phyloP scores from a whole-genome alignment of 2,113 vertebrate genomes.

The Tautogolabrus adspersus region DNA sequence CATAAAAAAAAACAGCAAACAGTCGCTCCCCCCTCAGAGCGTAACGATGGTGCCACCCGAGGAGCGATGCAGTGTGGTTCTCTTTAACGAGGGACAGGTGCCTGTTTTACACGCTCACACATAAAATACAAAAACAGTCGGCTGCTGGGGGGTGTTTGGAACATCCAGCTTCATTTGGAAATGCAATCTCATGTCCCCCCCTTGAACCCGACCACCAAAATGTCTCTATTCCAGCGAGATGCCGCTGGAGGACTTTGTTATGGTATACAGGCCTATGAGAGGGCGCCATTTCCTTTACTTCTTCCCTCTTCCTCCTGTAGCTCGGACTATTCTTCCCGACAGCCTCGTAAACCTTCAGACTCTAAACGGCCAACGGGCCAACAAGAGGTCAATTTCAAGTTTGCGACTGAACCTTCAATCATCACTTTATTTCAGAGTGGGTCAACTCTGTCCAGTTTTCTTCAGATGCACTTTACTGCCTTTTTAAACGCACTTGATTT shows the following conservation, averaged over 20 bases:
- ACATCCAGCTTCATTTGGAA: conserved; percentile 63
- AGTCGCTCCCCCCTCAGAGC: not conserved
- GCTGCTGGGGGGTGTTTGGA: conserved; percentile 52
- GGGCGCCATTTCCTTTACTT: conserved; percentile 2
- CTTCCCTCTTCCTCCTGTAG: not conserved
- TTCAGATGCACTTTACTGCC: too few relatives aligned
- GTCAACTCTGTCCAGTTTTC: too few relatives aligned
- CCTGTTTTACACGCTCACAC: conserved; percentile 55
- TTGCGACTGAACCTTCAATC: too few relatives aligned
- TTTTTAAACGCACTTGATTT: not conserved
- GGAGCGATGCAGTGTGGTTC: conserved; percentile 15
- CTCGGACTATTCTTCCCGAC: conserved; percentile 18
- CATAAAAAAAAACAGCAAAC: not conserved
- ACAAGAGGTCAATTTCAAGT: too few relatives aligned
- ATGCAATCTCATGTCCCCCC: conserved; percentile 16
- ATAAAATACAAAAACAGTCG: conserved; percentile 62
- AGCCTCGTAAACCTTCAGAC: conserved; percentile 7
- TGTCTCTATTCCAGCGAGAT: conserved; percentile 23
- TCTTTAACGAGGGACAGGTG: conserved; percentile 77
- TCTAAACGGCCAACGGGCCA: not conserved
- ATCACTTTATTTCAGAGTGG: too few relatives aligned
- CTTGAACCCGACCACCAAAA: conserved; percentile 21
- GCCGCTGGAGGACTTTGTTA: conserved; percentile 48
- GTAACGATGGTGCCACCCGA: not conserved
- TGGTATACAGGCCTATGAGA: conserved; percentile 15